Base-by-base conservation (phyloP, 1,140 invertebrate species). In the Cylas formicarius region DNA sequence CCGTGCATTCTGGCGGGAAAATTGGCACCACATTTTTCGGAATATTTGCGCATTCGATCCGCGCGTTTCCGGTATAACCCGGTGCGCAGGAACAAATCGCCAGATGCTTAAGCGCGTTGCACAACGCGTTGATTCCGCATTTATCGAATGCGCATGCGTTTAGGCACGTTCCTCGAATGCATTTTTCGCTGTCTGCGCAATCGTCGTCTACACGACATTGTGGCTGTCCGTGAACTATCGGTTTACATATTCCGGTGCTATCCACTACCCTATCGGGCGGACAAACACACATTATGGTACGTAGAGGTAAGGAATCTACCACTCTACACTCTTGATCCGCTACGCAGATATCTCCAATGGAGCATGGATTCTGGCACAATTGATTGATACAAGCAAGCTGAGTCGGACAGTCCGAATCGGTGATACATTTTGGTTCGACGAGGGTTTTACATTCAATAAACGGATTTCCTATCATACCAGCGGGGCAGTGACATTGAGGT, bases 51-150 rank as follows among this genome's bases (percentile, higher is more conserved):
- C 90, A 94, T 61, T 90, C 84, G 20, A 85, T 69, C 61, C 85
- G 77, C 16, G 89, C 78, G 66, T 91, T 89, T 54, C 90, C 90
- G 24, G 72, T 74, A 61, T 86, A 92, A 10, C 82, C 82, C 6
- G 74, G 63, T 9, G 86, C 75, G 65, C 90, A 94, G 8, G 73
- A 72, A 58, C 90, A 94, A 10, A 81, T 72, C 2, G 81, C 81
- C 43, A 76, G 75, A 60, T 93, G 88, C 49, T 80, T 76, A 5
- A 73, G 61, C 2, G 86, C 77, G 57, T 73, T 78, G 53, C 90
- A 94, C 48, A 86, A 74, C 4, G 90, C 88, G 57, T 91, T 92
- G 2, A 82, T 67, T 35, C 90, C 90, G 58, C 90, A 95, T 3
- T 74, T 69, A 39, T 85, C 78, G 9, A 82, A 68, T 27, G 74